Percentiles rank a stretch among this genome's conserved stretches.
These are phyloP conservation scores for Spermophilus dauricus DNA, from an alignment of 2,113 vertebrate genomes.

Conservation along the genomic window DNA sequence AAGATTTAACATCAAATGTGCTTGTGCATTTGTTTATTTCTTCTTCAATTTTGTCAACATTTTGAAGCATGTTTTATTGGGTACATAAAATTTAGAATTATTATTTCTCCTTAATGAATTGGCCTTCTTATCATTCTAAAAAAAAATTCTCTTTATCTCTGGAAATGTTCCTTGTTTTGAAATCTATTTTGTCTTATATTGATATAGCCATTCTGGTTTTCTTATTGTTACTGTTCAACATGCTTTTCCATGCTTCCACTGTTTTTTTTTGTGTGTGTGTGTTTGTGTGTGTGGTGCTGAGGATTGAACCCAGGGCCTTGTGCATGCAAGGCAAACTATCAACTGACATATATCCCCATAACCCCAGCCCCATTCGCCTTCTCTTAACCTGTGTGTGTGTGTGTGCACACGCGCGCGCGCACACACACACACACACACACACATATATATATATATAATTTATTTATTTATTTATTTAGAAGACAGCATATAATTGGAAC, in stretches of 20 bases:
- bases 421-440: too few species aligned
- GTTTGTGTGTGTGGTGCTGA: too few species aligned
- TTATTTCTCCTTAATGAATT: slow-evolving; percentile 14
- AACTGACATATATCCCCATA: too few species aligned
- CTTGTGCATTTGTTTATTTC: not conserved
- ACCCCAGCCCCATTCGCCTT: not conserved
- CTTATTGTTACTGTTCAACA: not conserved
- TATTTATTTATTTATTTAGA: not conserved
- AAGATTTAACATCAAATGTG: not conserved
- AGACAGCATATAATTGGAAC: not conserved
- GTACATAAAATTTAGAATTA: not conserved
- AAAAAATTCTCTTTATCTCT: not conserved
- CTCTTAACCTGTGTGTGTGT: not conserved
- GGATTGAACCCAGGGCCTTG: too few species aligned
- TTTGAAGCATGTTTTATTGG: not conserved
- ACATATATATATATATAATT: too few species aligned
- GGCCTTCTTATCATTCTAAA: not conserved
- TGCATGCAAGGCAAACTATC: too few species aligned
- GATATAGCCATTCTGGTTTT: not conserved
- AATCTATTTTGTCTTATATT: not conserved
- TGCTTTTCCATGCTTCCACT: not conserved
- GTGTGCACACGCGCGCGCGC: too few species aligned
- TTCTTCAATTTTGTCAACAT: not conserved
- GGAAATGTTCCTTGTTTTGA: not conserved
- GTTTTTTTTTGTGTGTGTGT: not conserved